Conservation (phyloP, 2,888 invertebrate species). For the Calephelis perditalis region DNA sequence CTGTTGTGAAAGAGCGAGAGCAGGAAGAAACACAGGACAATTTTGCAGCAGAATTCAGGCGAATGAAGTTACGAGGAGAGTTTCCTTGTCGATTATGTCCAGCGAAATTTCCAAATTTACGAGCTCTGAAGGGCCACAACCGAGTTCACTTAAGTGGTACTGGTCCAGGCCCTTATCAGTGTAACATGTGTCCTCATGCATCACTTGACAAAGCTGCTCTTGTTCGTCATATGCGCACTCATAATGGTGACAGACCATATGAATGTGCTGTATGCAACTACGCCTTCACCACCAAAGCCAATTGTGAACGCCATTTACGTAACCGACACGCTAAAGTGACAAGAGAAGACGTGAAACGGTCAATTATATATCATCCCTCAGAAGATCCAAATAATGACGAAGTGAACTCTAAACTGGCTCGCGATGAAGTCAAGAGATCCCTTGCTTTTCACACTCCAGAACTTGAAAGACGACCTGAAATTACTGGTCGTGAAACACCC, state of each 20-base stretch:
- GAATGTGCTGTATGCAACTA: constrained; percentile 97
- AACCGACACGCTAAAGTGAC: constrained; percentile 93
- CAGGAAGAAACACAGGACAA: constrained; percentile 88
- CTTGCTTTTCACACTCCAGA: constrained; percentile 76
- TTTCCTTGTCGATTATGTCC: constrained; percentile 94
- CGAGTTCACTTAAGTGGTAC: constrained; percentile 89
- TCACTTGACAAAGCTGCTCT: constrained; percentile 94
- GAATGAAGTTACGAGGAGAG: constrained; percentile 92
- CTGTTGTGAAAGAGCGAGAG: constrained; percentile 58
- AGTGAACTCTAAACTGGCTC: constrained; percentile 72
- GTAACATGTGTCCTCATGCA: constrained; percentile 95
- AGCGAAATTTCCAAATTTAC: constrained; percentile 90
- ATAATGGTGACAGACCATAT: constrained; percentile 96
- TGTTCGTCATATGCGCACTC: constrained; percentile 94
- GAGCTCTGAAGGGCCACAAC: constrained; percentile 94
- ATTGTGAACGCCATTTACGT: constrained; percentile 95
- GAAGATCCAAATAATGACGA: constrained; percentile 91
- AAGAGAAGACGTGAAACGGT: constrained; percentile 91
- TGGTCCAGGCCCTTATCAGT: constrained; percentile 89
- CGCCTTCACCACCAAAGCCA: constrained; percentile 97
- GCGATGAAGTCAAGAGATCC: constrained; percentile 77
- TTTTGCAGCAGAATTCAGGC: constrained; percentile 90
- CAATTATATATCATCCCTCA: constrained; percentile 91
- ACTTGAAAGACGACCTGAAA: constrained; percentile 60
- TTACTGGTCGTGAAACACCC: constrained; percentile 60